A percentile compares a stretch with the other conserved stretches of the same genome.
Evolutionary conservation across 2,113 vertebrate species (phyloP).

Genomic region (Cervus canadensis): DNA sequence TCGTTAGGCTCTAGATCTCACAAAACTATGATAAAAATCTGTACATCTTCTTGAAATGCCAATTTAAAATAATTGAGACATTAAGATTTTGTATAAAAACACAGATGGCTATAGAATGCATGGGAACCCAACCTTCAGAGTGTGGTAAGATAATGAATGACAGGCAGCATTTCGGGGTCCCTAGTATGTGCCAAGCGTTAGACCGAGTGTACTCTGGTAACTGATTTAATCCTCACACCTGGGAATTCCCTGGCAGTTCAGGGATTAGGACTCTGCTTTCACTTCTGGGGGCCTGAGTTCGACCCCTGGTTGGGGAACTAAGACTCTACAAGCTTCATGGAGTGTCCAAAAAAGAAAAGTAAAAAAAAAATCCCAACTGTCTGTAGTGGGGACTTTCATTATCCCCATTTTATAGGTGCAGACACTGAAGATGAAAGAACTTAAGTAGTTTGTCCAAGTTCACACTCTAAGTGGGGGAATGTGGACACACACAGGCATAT

Average conservation of each 20-base stretch:
- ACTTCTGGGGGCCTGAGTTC: neutral
- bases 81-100: neutral
- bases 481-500: neutral
- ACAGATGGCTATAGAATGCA: neutral
- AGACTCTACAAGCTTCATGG: neutral
- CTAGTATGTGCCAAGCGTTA: neutral
- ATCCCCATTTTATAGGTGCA: neutral
- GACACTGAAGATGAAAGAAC: neutral
- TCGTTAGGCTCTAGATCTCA: neutral
- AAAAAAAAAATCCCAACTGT: neutral
- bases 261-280: neutral
- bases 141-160: neutral
- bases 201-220: neutral
- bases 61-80: neutral
- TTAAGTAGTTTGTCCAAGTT: neutral
- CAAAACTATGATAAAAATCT: conserved; percentile 37
- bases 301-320: neutral
- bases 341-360: neutral
- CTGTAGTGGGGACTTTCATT: neutral
- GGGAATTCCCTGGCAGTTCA: neutral
- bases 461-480: neutral
- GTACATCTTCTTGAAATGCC: conserved; percentile 25
- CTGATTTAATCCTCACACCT: neutral
- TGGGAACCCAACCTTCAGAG: neutral
- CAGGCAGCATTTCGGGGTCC: neutral